Percentiles rank a stretch among this genome's conserved stretches.
phyloP scores from a whole-genome alignment of 2,797 vertebrate genomes.

The Schizopygopsis malacanthus region DNA sequence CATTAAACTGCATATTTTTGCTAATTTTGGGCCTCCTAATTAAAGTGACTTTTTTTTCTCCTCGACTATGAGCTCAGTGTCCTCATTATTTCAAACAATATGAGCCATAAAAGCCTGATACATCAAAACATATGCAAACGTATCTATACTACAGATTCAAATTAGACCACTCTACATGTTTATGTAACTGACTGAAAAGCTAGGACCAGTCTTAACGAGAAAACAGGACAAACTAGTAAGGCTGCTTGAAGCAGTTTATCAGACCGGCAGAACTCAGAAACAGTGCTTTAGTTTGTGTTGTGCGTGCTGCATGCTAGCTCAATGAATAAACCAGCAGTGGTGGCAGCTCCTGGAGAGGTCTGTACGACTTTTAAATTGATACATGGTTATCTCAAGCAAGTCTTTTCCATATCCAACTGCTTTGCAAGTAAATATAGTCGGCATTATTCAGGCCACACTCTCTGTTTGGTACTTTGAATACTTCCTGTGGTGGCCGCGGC shows the following conservation, averaged over 20 bases:
- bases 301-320: slow-evolving; percentile 3
- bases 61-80: background rate
- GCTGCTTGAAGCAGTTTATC: slow-evolving; percentile 10
- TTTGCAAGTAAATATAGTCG: slow-evolving; percentile 23
- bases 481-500: slow-evolving; percentile 32
- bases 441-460: slow-evolving; percentile 42
- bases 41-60: background rate
- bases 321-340: slow-evolving; percentile 18
- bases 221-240: background rate
- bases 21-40: background rate
- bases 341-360: background rate
- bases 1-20: background rate
- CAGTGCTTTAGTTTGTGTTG: slow-evolving; percentile 43
- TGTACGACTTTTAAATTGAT: slow-evolving; percentile 40
- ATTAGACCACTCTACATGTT: background rate
- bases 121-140: background rate
- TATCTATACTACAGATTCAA: background rate
- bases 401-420: slow-evolving; percentile 8
- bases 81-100: background rate
- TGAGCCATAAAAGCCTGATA: background rate
- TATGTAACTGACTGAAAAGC: background rate
- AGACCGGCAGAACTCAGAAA: background rate
- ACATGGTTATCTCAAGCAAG: slow-evolving; percentile 12
- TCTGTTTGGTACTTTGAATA: slow-evolving; percentile 27
- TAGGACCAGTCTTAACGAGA: background rate